Base-by-base conservation (phyloP, 2,113 vertebrate species). In the Rhipidura dahli region DNA sequence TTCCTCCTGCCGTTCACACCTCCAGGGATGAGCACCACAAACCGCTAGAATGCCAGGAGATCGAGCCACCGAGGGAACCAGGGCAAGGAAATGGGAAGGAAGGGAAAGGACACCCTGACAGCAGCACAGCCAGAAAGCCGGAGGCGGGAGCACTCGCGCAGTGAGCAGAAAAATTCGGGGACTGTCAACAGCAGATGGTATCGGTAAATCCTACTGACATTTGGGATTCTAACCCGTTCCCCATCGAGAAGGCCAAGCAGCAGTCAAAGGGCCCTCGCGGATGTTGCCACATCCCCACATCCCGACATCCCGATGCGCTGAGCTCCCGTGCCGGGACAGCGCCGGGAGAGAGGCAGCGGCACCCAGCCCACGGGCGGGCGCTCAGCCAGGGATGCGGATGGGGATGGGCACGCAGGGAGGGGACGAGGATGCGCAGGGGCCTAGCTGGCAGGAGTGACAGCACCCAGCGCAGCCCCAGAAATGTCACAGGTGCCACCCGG, bases 341-440 rank as follows among this genome's bases (percentile, higher is more conserved):
- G n/a, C 40, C 26, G 0, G 1, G 23, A 11, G 44, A 60, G 28
- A 42, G 33, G 37, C 13, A 4, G 54, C 2, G 3, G 64, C 66
- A 83, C 10, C 6, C 5, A 0, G 33, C 23, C 35, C 44, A 1
- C 0, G 20, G 35, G 22, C 0, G 3, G 66, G 28, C 1, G 0
- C 44, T n/a, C 27, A 37, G 59, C 69, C 89, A 53, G 37, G 19
- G 40, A 51, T 14, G 23, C 23, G 22, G 22, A 47, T 23, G 45
- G 47, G 47, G 37, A n/a, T 0, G 3, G 31, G 51, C 26, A 53
- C 31, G 4, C 23, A 0, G 33, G 11, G 20, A n/a, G n/a, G n/a
- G n/a, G 21, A 51, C 2, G 2, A 18, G 23, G 59, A 64, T 6
- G 15, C n/a, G 9, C 0, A 0, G 53, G 23, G 11, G 24, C 30